Base-by-base conservation (phyloP, 2,888 invertebrate species). In the Artemia sinica region DNA sequence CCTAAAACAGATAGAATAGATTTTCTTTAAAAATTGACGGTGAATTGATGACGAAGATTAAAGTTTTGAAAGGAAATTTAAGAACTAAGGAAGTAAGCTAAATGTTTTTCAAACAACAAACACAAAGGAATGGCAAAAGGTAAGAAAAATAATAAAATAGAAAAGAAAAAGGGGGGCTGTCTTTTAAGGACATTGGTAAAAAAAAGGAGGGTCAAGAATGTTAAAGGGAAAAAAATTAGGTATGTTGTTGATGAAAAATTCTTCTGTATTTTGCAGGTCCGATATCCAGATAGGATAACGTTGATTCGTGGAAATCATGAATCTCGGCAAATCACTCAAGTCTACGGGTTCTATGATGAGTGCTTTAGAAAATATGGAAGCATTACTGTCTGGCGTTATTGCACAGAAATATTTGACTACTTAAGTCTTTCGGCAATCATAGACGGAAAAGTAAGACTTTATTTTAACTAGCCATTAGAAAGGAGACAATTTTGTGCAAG, bases 341-440 rank as follows among this genome's bases (percentile, higher is more conserved):
- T 97, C 8, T 98, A 98, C 78, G 98, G 98, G 9, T 98, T 98
- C 80, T 98, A 99, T 78, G 98, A 99, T 77, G 98, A 98, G 80
- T 98, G 98, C 78, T 82, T 97, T 73, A 84, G 98, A 73, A 98
- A 98, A 82, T 98, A 99, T 80, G 97, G 97, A 66, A 94, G 93
- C 70, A 90, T 95, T 71, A 93, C 93, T 71, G 98, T 99, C 6
- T 98, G 98, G 98, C 85, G 97, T 76, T 96, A 96, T 78, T 98
- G 98, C 81, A 98, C 97, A 72, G 98, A 99, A 81, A 95, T 97
- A 74, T 97, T 97, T 77, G 96, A 97, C 80, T 99, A 96, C 79
- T 82, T 97, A 70, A 94, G 94, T 67, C 80, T 97, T 68, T 94
- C 95, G 3, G 96, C 96, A 9, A 94, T 97, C 73, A 96, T 97